phyloP scores from a whole-genome alignment of 2,797 vertebrate species.

The Urophycis tenuis region DNA sequence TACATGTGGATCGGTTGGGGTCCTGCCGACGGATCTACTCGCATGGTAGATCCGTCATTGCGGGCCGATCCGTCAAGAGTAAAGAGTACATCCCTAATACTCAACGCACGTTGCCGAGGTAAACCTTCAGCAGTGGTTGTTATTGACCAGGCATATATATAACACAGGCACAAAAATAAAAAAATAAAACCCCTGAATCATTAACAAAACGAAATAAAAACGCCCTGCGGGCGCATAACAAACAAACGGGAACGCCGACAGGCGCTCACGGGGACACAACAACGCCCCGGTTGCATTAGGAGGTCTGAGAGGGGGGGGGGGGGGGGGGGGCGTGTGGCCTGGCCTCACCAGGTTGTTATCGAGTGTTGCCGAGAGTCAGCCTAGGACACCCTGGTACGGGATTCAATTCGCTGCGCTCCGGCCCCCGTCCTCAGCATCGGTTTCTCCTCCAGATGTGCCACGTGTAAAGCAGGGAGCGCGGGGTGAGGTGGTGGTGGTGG shows the following conservation, averaged over 20 bases:
- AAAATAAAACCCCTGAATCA: not conserved
- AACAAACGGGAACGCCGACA: not conserved
- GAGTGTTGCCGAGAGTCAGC: constrained; percentile 34
- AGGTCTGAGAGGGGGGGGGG: constrained; percentile 33
- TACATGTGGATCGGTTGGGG: too few relatives aligned
- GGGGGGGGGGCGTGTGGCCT: constrained; percentile 28
- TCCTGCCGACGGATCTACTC: too few relatives aligned
- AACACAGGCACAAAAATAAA: too few relatives aligned
- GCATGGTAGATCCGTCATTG: too few relatives aligned
- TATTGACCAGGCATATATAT: not conserved
- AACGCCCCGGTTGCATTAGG: constrained; percentile 20
- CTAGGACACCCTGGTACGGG: constrained; percentile 55
- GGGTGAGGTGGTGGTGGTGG: too few relatives aligned
- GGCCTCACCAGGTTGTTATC: constrained; percentile 15
- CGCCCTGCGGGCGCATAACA: not conserved
- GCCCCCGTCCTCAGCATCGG: constrained; percentile 58
- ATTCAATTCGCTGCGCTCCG: constrained; percentile 50
- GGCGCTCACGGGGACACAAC: not conserved
- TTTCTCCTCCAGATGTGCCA: constrained; percentile 78
- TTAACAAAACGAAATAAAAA: not conserved
- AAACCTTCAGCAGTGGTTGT: too few relatives aligned
- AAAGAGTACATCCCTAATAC: too few relatives aligned
- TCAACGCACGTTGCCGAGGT: too few relatives aligned
- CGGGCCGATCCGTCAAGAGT: too few relatives aligned
- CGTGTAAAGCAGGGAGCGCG: constrained; percentile 60